A percentile compares a stretch with the other conserved stretches of the same genome.
Conservation (phyloP, 2,888 invertebrate species). For the Cosmia pyralina region DNA sequence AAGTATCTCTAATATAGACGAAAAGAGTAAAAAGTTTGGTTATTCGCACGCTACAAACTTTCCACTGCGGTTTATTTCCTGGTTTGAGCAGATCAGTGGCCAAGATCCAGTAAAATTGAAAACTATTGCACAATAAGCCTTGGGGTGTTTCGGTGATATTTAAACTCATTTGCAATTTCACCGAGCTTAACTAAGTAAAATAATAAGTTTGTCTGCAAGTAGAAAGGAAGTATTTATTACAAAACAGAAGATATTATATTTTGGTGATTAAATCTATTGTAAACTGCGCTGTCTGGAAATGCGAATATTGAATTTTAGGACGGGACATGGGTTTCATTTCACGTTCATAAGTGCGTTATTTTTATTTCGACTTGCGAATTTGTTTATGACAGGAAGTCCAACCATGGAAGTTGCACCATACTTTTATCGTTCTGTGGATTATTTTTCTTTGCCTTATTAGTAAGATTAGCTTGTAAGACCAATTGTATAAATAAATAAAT, state of each 20-base stretch:
- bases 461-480: too few relatives aligned
- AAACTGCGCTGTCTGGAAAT: not conserved
- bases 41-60: slow-evolving; percentile 16
- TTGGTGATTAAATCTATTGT: slow-evolving; percentile 4
- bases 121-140: slow-evolving; percentile 40
- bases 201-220: not conserved
- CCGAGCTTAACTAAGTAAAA: slow-evolving; percentile 25
- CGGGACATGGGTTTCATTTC: slow-evolving; percentile 17
- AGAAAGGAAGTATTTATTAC: not conserved
- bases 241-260: not conserved
- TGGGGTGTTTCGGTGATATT: slow-evolving; percentile 23
- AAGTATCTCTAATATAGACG: not conserved
- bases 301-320: not conserved
- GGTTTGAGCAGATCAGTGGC: slow-evolving; percentile 17
- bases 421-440: not conserved
- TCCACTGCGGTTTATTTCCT: slow-evolving; percentile 25
- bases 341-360: not conserved
- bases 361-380: not conserved
- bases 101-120: slow-evolving; percentile 29
- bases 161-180: slow-evolving; percentile 48
- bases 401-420: not conserved
- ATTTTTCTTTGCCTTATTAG: not conserved
- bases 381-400: not conserved
- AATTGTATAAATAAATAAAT: too few relatives aligned
- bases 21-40: slow-evolving; percentile 13